These are phyloP conservation scores for Spea hammondii DNA, from an alignment of 2,797 vertebrate species.

Conservation along the genomic window DNA sequence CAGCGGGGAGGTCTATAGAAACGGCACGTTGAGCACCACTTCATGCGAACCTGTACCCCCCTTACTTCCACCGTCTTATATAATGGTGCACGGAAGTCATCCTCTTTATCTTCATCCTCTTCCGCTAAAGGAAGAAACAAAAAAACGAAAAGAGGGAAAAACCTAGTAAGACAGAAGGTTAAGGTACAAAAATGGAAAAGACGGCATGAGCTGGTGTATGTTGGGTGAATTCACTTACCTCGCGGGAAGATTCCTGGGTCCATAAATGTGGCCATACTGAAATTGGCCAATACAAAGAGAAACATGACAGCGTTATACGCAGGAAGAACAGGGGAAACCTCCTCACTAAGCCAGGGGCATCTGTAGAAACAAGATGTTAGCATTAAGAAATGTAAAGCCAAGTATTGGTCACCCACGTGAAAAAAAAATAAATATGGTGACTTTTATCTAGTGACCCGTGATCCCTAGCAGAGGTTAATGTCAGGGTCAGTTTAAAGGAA, in stretches of 20 bases:
- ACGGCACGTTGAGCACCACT: slow-evolving; percentile 97
- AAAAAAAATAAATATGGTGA: no score
- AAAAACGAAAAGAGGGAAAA: neutral
- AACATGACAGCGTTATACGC: slow-evolving; percentile 88
- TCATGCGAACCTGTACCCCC: slow-evolving; percentile 97
- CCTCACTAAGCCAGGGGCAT: slow-evolving; percentile 87
- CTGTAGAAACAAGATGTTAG: slow-evolving; percentile 62
- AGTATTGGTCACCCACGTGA: no score
- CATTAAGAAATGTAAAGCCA: no score
- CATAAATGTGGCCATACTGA: slow-evolving; percentile 99
- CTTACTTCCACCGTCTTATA: slow-evolving; percentile 98
- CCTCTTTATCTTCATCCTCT: slow-evolving; percentile 97
- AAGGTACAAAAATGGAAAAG: neutral
- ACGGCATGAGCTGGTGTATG: no score
- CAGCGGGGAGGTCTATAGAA: slow-evolving; percentile 96
- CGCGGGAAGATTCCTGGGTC: slow-evolving; percentile 95
- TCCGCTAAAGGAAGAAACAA: slow-evolving; percentile 71
- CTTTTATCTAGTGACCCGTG: no score
- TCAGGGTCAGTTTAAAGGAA: no score
- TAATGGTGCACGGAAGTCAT: slow-evolving; percentile 93
- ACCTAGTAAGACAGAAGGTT: neutral
- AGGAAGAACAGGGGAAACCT: slow-evolving; percentile 82
- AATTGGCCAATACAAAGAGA: slow-evolving; percentile 95
- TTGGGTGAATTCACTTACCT: slow-evolving; percentile 72
- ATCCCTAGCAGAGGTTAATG: no score